These are phyloP conservation scores for Psococerastis gibbosa DNA, from an alignment of 2,888 invertebrate species.

Conservation along the genomic window DNA sequence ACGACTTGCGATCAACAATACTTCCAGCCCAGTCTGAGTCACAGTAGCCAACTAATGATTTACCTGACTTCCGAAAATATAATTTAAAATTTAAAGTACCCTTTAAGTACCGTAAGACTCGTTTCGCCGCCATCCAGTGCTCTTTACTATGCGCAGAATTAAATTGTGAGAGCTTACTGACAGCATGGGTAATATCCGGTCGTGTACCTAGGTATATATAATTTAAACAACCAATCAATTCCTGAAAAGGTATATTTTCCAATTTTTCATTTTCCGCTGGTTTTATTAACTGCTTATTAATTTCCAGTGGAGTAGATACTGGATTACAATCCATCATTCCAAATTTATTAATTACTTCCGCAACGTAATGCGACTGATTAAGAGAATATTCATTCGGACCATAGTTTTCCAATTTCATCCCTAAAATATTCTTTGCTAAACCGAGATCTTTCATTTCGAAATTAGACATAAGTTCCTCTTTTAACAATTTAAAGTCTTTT, in stretches of 20 bases:
- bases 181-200: conserved; percentile 7
- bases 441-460: conserved; percentile 3
- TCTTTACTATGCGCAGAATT: not conserved
- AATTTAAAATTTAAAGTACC: conserved; percentile 2
- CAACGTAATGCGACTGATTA: conserved; percentile 9
- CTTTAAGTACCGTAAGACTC: conserved; percentile 9
- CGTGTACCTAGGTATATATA: conserved; percentile 4
- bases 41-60: not conserved
- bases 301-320: not conserved
- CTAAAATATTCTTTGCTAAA: conserved; percentile 5
- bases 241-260: conserved; percentile 9
- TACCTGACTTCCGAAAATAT: not conserved
- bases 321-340: conserved; percentile 6
- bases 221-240: conserved; percentile 9
- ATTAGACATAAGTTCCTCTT: not conserved
- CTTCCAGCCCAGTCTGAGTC: not conserved
- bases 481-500: not conserved
- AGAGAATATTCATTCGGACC: too few species aligned
- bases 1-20: too few species aligned
- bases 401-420: conserved; percentile 5
- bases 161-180: conserved; percentile 6
- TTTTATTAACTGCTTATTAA: not conserved
- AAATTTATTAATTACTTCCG: conserved; percentile 1
- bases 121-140: conserved; percentile 10
- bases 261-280: too few species aligned